Evolutionary conservation across 2,113 vertebrate genomes (phyloP), one percentile per base, ranked within the genome.

Genomic region (Mustela nigripes): DNA sequence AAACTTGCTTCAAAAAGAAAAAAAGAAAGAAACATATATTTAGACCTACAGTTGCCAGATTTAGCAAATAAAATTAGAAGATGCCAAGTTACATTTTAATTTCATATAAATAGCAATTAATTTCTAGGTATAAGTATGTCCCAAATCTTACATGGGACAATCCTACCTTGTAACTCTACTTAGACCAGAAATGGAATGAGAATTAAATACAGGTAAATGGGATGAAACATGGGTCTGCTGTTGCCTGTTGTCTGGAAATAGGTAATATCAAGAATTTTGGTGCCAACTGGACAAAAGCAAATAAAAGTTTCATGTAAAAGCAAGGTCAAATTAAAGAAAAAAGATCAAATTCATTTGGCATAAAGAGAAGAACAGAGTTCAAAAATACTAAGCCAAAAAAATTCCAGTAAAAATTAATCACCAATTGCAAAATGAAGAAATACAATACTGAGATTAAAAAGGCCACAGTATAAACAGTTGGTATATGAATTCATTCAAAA

Each of bases 371-470:
- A 83, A 48, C 5, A 56, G 69, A 74, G 1, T 65, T 94, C 24
- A 96, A 89, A 96, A 89, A 21, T 56, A 73, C n/a, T 67, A 82
- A 73, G 22, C 6, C 8, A 45, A 67, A 95, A 42, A 1, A 84
- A 50, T 62, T 18, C 12, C 18, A 69, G 63, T 79, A 36, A 91
- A 80, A 82, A 74, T 71, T 53, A 53, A 39, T 22, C 12, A 81
- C 24, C 28, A 84, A 62, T 11, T 96, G 4, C 33, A 87, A 95
- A 90, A 5, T 39, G 0, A 84, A 87, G 39, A 76, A 83, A 87
- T 56, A 82, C 63, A 42, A 80, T 28, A 12, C 31, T 88, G 42
- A 73, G 71, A 90, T 81, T 81, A 74, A 96, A 92, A 94, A 88
- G 42, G 63, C 5, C 24, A 87, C 58, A 65, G 5, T 36, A 48